Evolutionary conservation across 2,888 invertebrate genomes (phyloP), one percentile per base, ranked within the genome.

Genomic region (Orthonevra nobilis): DNA sequence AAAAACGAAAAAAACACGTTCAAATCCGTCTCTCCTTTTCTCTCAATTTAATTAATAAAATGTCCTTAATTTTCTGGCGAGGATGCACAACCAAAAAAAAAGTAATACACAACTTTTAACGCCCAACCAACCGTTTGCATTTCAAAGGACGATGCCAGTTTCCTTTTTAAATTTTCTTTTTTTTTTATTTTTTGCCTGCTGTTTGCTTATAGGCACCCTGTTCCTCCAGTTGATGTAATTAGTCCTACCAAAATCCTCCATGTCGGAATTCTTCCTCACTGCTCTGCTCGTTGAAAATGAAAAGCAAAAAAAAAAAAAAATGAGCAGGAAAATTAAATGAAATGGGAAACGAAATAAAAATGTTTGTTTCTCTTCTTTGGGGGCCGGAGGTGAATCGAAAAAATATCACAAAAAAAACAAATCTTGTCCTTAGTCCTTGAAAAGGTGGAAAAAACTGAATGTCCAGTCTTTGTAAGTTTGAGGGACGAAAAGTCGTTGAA

Each of bases 201-300:
- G 34, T 56, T 58, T 46, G 56, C 19, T 69, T 50, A 60, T 69
- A 60, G 48, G 50, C 42, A 50, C 48, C 60, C 60, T 52, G 44
- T 70, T 60, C 60, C 60, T 52, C n/a, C n/a, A n/a, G 61, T 52
- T 70, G 69, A 70, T 61, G 61, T 70, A 70, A 69, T 69, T 58
- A 69, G 69, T 69, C 50, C 69, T 60, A 20, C 34, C 40, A 26
- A 12, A 34, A 50, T 34, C n/a, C n/a, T n/a, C n/a, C n/a, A n/a
- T n/a, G 56, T 20, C 48, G 48, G 28, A 68, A 50, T 60, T 42
- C 32, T 23, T 58, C 26, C 19, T n/a, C 30, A n/a, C n/a, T n/a
- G n/a, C n/a, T 20, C 32, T 40, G 3, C 19, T 3, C 23, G 48
- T 10, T 34, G 40, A 5, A 63, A 28, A 30, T 3, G 17, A 6